Evolutionary conservation across 2,113 vertebrate species (phyloP), one percentile per base, ranked within the genome.

Genomic region (Phalacrocorax carbo): DNA sequence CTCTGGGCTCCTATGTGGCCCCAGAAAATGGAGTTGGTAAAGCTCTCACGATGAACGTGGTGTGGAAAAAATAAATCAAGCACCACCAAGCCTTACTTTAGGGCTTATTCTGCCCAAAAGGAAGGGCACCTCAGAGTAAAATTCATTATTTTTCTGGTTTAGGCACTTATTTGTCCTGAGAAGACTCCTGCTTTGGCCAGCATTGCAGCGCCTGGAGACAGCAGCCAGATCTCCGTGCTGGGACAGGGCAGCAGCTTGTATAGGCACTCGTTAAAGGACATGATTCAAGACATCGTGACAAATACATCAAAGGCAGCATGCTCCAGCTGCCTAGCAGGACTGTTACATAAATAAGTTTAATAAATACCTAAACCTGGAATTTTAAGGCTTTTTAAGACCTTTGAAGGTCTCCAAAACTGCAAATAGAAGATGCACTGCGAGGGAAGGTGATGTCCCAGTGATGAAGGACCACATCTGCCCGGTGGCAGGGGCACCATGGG

Each of bases 401-500:
- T 9, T 49, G 82, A 42, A 49, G 38, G 26, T 90, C 46, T 90
- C 54, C 52, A 46, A 30, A 64, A 40, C 34, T 19, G 26, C 42
- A 30, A 27, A 36, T 1, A 66, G 66, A 71, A 65, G 66, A 60
- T 18, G 66, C 25, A 9, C 13, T 4, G 6, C 27, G 77, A 89
- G 14, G 64, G 29, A 79, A 82, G 49, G 58, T 14, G 46, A 85
- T 51, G 40, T 66, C 60, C 60, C 27, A 34, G 22, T 0, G 7
- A 38, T 9, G 71, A 27, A 92, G 38, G 32, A 72, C 54, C 60
- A 23, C 48, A 38, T 32, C 44, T 49, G 19, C 22, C 51, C 3
- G 1, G 17, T 1, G 0, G n/a, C 62, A 82, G 21, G 27, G n/a
- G 11, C 57, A 82, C 48, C 1, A 1, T 1, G 11, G 60, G 44